A percentile compares a stretch with the other conserved stretches of the same genome.
These are phyloP conservation scores for Clamator glandarius DNA, from an alignment of 2,797 vertebrate species.

Conservation along the genomic window DNA sequence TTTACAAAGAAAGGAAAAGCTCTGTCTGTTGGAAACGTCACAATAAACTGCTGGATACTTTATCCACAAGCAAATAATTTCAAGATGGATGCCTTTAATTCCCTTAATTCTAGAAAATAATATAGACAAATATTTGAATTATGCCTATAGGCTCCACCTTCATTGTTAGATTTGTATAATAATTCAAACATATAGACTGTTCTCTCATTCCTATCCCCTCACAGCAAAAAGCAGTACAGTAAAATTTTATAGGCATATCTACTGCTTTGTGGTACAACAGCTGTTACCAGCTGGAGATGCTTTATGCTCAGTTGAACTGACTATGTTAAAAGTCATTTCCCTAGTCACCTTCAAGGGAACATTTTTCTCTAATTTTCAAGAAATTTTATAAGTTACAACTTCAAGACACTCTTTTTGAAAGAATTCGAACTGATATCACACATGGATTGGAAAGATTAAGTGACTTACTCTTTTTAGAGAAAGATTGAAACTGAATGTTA, in stretches of 20 bases:
- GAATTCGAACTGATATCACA: neutral
- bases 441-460: neutral
- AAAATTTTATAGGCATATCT: slow-evolving; percentile 26
- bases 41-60: neutral
- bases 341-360: neutral
- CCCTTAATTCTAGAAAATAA: neutral
- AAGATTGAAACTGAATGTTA: neutral
- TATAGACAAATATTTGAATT: slow-evolving; percentile 20
- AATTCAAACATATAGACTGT: slow-evolving; percentile 12
- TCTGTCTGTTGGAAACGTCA: neutral
- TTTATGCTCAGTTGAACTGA: slow-evolving; percentile 12
- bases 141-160: neutral
- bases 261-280: slow-evolving; percentile 31
- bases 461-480: neutral
- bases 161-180: neutral
- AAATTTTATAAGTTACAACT: neutral
- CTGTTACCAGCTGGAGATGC: slow-evolving; percentile 34
- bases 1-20: neutral
- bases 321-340: slow-evolving; percentile 24
- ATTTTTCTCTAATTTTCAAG: neutral
- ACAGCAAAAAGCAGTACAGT: slow-evolving; percentile 20
- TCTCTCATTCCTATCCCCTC: slow-evolving; percentile 20
- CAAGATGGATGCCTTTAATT: neutral
- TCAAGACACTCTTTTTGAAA: neutral
- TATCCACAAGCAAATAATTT: neutral